Conservation (phyloP, 2,113 vertebrate genomes). For the Microcebus griseorufus region DNA sequence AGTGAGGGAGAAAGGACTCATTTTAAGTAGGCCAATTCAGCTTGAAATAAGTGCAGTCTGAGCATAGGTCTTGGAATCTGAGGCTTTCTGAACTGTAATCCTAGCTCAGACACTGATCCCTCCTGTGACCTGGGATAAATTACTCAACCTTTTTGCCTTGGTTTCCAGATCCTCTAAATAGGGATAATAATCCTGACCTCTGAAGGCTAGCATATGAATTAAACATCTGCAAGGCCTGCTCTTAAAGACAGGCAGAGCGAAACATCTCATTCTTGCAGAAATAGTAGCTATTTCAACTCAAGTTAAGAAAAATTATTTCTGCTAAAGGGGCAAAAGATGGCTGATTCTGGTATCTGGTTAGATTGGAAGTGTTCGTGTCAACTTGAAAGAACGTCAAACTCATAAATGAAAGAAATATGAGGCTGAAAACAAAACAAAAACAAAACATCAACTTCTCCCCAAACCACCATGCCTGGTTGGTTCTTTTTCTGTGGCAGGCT, state of each 20-base stretch:
- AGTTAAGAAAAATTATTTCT: neutral
- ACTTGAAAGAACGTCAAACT: neutral
- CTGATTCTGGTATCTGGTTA: neutral
- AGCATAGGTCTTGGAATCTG: slow-evolving; percentile 28
- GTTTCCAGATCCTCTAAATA: slow-evolving; percentile 62
- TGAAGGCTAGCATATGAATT: slow-evolving; percentile 64
- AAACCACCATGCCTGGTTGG: neutral
- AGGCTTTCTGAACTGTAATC: slow-evolving; percentile 71
- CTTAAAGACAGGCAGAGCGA: neutral
- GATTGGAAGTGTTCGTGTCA: neutral
- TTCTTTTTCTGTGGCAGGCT: neutral
- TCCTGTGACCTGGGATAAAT: slow-evolving; percentile 62
- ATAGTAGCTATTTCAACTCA: neutral
- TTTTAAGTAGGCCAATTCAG: slow-evolving; percentile 54
- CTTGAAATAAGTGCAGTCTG: slow-evolving; percentile 42
- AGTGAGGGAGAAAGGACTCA: neutral
- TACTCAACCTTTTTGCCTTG: slow-evolving; percentile 63
- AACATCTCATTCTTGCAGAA: neutral
- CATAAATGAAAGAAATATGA: neutral
- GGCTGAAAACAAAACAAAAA: neutral
- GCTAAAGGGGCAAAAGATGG: neutral
- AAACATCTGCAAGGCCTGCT: slow-evolving; percentile 58
- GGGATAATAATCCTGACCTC: slow-evolving; percentile 73
- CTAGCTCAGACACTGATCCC: slow-evolving; percentile 75
- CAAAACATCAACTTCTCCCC: neutral